Conservation (phyloP, 2,888 invertebrate species). For the Caenorhabditis virilis region DNA sequence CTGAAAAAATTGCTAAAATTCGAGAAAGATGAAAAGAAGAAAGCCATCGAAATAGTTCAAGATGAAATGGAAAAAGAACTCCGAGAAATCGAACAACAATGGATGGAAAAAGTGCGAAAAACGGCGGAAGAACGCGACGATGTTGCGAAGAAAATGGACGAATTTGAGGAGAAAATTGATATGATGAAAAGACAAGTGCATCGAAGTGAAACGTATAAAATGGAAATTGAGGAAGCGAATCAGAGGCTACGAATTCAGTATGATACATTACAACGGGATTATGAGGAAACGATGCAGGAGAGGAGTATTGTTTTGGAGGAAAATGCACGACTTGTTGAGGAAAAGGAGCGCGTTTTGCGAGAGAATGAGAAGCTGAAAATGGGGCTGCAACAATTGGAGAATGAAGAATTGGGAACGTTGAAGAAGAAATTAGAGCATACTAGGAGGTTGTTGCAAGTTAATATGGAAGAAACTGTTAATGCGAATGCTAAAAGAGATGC, state of each 20-base stretch:
- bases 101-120: slow-evolving; percentile 49
- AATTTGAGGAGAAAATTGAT: slow-evolving; percentile 52
- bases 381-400: slow-evolving; percentile 5
- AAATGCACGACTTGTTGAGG: slow-evolving; percentile 49
- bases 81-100: slow-evolving; percentile 38
- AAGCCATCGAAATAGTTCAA: slow-evolving; percentile 9
- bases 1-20: slow-evolving; percentile 8
- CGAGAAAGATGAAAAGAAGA: slow-evolving; percentile 26
- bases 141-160: slow-evolving; percentile 31
- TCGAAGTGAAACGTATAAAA: slow-evolving; percentile 45
- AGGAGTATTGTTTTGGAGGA: slow-evolving; percentile 38
- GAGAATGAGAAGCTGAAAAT: slow-evolving; percentile 25
- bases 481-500: slow-evolving; percentile 32
- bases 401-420: slow-evolving; percentile 28
- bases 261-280: slow-evolving; percentile 48
- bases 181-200: slow-evolving; percentile 43
- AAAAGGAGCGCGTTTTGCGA: slow-evolving; percentile 34
- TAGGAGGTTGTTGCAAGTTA: slow-evolving; percentile 36
- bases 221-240: slow-evolving; percentile 48
- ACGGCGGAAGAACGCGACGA: slow-evolving; percentile 39
- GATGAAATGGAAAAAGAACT: slow-evolving; percentile 51
- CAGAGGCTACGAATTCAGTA: slow-evolving; percentile 39
- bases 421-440: slow-evolving; percentile 45
- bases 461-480: slow-evolving; percentile 38
- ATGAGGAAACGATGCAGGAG: slow-evolving; percentile 61